Base-by-base conservation (phyloP, 2,113 vertebrate genomes). In the Pontoporia blainvillei region DNA sequence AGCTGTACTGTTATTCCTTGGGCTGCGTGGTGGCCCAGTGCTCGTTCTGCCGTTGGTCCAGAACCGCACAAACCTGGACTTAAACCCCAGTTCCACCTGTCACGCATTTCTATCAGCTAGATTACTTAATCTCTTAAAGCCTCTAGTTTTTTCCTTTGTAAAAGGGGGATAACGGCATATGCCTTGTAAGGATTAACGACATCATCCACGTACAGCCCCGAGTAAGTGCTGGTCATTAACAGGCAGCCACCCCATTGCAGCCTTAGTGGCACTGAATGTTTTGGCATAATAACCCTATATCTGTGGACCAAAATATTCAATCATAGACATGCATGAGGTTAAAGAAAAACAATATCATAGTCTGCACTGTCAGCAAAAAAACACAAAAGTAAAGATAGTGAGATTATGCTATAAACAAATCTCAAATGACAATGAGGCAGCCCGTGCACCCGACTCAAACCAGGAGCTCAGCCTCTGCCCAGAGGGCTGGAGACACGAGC, bases 401-500 rank as follows among this genome's bases (percentile, higher is more conserved):
- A 52, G 34, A 57, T 8, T 15, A 57, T 8, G 36, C 27, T 69
- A 17, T n/a, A 49, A 54, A 85, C 12, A 44, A 23, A 8, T 17
- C 66, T 90, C 31, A 13, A 8, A 17, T 64, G 81, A 21, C 54
- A 57, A 17, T 12, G 41, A 6, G 0, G 9, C 18, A 44, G n/a
- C 36, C 52, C 64, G 61, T n/a, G n/a, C 29, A 57, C 36, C 62
- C 62, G 1, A 44, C 14, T 46, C 44, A 13, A 18, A 52, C 36
- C 2, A 34, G 31, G 36, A 46, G 23, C 36, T 17, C 2, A 0
- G 57, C 44, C 46, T 39, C 4, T 0, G 31, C 20, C 23, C 3
- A 23, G 20, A 44, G 18, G 14, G 46, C 39, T 27, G 6, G 52
- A 73, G 27, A 49, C 62, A 20, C 10, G 57, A 39, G 79, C 67